A percentile compares a stretch with the other conserved stretches of the same genome.
Conservation (phyloP, 2,888 invertebrate species). For the Bedellia somnulentella region DNA sequence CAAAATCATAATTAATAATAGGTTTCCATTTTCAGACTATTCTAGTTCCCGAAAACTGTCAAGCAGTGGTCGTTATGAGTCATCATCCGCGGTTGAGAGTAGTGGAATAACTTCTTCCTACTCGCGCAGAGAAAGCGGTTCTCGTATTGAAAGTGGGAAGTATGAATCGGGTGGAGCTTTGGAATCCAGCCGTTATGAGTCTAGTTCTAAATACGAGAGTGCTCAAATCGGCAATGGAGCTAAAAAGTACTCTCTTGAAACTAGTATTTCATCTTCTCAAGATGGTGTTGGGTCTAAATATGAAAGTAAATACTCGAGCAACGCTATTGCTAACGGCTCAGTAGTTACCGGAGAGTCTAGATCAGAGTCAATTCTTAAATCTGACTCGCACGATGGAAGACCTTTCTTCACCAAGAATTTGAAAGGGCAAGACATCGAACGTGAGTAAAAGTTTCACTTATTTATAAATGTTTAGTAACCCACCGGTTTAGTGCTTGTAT, state of each 20-base stretch:
- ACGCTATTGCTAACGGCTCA: slow-evolving; percentile 29
- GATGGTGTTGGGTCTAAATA: slow-evolving; percentile 17
- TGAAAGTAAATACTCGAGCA: slow-evolving; percentile 19
- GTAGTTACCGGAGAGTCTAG: slow-evolving; percentile 22
- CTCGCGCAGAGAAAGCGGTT: slow-evolving; percentile 42
- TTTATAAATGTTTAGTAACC: not conserved
- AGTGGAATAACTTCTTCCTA: slow-evolving; percentile 27
- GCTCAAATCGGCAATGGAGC: slow-evolving; percentile 2
- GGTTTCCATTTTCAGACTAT: slow-evolving; percentile 36
- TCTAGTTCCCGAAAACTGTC: slow-evolving; percentile 38
- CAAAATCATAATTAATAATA: too few relatives aligned
- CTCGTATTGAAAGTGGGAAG: slow-evolving; percentile 28
- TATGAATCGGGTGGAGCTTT: slow-evolving; percentile 27
- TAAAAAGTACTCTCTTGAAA: slow-evolving; percentile 19
- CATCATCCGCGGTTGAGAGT: slow-evolving; percentile 28
- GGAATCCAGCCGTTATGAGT: slow-evolving; percentile 37
- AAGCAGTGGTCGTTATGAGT: slow-evolving; percentile 38
- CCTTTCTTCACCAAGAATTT: slow-evolving; percentile 75
- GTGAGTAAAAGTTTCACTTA: slow-evolving; percentile 63
- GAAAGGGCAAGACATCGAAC: slow-evolving; percentile 76
- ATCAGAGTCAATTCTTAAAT: slow-evolving; percentile 21
- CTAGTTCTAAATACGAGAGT: slow-evolving; percentile 29
- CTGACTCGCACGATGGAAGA: slow-evolving; percentile 55
- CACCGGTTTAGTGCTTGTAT: slow-evolving; percentile 43
- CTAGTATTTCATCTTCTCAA: slow-evolving; percentile 16